Evolutionary conservation across 2,888 invertebrate genomes (phyloP), one percentile per base, ranked within the genome.

Genomic region (Drosophila neoperkinsi): DNA sequence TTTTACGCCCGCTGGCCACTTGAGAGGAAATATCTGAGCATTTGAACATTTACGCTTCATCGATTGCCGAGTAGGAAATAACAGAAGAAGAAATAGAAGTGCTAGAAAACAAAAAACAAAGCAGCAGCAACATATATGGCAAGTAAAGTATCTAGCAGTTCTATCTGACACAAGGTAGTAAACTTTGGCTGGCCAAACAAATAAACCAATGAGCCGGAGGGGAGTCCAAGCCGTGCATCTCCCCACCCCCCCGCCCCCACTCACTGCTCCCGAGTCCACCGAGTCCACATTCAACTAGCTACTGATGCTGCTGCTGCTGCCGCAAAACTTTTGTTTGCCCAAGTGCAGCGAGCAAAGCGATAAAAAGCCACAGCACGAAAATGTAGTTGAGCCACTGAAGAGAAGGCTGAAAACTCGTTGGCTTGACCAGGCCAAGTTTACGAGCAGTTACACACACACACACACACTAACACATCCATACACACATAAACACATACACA

Each of bases 1-100:
- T 82, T 70, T 72, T 72, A 63, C 76, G 66, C 73, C 84, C 68
- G 78, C 63, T 73, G 73, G 72, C 56, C 71, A 74, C 71, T 62
- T 67, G 82, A 66, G 69, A 61, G 78, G 74, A 78, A 80, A 89
- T 88, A 90, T 82, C 80, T 77, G 67, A 83, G 86, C 84, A 84
- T 91, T 89, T 89, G 90, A 84, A 84, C 91, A 82, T 90, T 91
- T 84, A 87, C 90, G 89, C 91, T 91, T 90, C 91, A 90, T 91
- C 89, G 91, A 91, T 83, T 90, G 77, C 85, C 77, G 71, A 70
- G 74, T 69, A 77, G 71, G 53, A 38, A 52, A 58, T 50, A 58
- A 21, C 33, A 60, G 41, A 30, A 51, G 31, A 52, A 55, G 25
- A 49, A 6, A 51, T 9, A 41, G 21, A 46, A 55, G 56, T 38